phyloP scores from a whole-genome alignment of 2,113 vertebrate species.

The Tachysurus vachellii region DNA sequence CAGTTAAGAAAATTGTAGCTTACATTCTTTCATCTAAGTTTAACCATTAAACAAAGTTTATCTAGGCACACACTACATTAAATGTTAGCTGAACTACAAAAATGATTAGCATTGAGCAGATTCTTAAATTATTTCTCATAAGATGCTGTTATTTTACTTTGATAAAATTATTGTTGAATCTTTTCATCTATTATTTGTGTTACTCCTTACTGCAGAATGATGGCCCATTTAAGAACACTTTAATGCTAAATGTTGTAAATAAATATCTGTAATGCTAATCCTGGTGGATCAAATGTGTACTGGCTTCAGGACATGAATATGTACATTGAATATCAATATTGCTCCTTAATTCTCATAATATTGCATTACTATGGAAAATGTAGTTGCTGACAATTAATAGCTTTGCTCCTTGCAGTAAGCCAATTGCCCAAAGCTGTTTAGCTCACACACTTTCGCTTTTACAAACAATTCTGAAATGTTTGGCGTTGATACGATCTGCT shows the following conservation, averaged over 20 bases:
- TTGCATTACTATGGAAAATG: neutral
- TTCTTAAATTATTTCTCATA: neutral
- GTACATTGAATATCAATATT: neutral
- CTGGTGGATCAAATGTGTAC: neutral
- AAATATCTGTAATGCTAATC: neutral
- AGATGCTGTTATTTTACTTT: neutral
- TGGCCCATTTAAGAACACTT: neutral
- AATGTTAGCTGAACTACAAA: neutral
- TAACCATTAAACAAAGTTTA: neutral
- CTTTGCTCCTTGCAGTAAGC: neutral
- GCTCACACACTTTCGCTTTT: neutral
- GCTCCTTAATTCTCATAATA: neutral
- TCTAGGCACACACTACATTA: neutral
- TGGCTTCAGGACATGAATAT: neutral
- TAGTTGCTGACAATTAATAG: neutral
- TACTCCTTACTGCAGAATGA: neutral
- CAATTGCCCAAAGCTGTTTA: neutral
- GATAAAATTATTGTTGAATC: neutral
- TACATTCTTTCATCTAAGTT: neutral
- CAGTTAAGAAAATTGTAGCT: neutral
- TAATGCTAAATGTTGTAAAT: neutral
- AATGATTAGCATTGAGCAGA: neutral
- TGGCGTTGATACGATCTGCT: conserved; percentile 19
- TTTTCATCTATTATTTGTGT: neutral
- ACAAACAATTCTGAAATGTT: conserved; percentile 6